A percentile compares a stretch with the other conserved stretches of the same genome.
Evolutionary conservation across 37 sponge, comb jelly and placozoan genomes (phyloP).

Genomic region (Hexactinellida sp.): DNA sequence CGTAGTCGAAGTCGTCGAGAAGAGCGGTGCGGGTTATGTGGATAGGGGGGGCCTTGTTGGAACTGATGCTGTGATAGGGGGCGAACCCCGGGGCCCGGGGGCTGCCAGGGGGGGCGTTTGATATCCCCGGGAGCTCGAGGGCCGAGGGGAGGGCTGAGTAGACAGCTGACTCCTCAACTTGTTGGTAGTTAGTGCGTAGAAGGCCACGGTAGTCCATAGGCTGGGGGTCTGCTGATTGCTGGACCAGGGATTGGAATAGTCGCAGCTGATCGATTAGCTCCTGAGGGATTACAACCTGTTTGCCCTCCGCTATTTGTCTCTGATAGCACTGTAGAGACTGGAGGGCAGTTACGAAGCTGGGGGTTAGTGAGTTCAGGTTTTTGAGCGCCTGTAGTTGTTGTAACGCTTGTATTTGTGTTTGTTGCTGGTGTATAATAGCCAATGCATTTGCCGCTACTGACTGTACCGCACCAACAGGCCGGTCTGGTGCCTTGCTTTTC

Average conservation of each 20-base stretch:
- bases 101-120: not conserved
- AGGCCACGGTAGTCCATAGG: not conserved
- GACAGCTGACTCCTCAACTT: not conserved
- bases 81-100: not conserved
- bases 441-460: conserved; percentile 4
- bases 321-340: not conserved
- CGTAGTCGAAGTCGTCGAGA: conserved; percentile 9
- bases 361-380: not conserved
- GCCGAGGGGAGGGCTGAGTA: not conserved
- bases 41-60: not conserved
- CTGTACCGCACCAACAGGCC: not conserved
- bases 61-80: not conserved
- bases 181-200: not conserved
- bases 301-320: not conserved
- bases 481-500: not conserved
- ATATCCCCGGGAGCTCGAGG: not conserved
- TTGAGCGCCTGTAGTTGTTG: not conserved
- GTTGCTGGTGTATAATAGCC: not conserved
- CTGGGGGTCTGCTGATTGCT: conserved; percentile 2
- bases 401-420: conserved; percentile 4
- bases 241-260: conserved; percentile 3
- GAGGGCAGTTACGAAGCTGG: not conserved
- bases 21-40: not conserved
- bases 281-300: not conserved
- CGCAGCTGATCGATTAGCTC: not conserved